Conservation (phyloP, 2,888 invertebrate genomes). For the Cephus nigrinus region DNA sequence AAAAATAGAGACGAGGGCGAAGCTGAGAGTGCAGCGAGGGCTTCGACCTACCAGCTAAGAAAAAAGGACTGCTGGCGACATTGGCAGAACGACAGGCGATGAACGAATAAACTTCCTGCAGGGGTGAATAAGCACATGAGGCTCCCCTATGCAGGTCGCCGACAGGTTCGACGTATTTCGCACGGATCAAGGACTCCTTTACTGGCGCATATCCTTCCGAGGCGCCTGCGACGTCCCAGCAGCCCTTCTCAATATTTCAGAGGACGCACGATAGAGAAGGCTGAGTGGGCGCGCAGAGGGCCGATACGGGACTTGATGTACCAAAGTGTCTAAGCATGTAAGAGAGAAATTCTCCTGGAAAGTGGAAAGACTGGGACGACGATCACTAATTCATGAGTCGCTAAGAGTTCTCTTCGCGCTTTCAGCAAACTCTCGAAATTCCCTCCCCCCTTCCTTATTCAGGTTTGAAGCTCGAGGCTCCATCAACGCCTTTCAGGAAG, state of each 20-base stretch:
- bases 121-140: conserved; percentile 16
- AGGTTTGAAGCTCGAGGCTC: conserved; percentile 3
- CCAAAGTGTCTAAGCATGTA: too few relatives aligned
- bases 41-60: too few relatives aligned
- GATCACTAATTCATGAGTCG: conserved; percentile 17
- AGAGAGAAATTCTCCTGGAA: too few relatives aligned
- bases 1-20: too few relatives aligned
- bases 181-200: background rate
- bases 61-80: conserved; percentile 32
- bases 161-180: conserved; percentile 1
- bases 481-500: conserved; percentile 11
- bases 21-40: too few relatives aligned
- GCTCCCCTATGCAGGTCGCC: background rate
- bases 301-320: too few relatives aligned
- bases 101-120: conserved; percentile 54
- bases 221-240: too few relatives aligned
- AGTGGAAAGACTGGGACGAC: conserved; percentile 3
- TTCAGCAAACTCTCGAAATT: background rate
- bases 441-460: too few relatives aligned
- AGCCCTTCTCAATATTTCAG: too few relatives aligned
- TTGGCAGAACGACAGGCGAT: conserved; percentile 55
- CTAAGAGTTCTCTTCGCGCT: conserved; percentile 16
- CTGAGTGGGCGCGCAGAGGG: too few relatives aligned
- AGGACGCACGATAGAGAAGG: too few relatives aligned
- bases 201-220: too few relatives aligned